A percentile compares a stretch with the other conserved stretches of the same genome.
Conservation (phyloP, 2,113 vertebrate species). For the Spheniscus mendiculus region DNA sequence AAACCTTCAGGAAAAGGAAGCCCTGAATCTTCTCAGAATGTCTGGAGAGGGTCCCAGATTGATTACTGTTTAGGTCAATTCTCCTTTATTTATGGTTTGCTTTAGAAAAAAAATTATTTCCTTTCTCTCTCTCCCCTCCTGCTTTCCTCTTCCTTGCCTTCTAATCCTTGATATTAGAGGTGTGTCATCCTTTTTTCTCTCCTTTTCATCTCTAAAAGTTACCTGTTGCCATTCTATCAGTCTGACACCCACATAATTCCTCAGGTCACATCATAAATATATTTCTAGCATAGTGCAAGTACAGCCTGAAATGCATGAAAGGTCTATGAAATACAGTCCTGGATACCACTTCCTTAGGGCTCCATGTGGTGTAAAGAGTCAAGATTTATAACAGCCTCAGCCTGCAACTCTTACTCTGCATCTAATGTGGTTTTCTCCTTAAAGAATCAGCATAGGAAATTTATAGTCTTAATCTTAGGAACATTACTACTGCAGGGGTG, state of each 20-base stretch:
- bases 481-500: not conserved
- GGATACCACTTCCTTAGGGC: not conserved
- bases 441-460: not conserved
- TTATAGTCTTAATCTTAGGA: not conserved
- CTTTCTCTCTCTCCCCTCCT: not conserved
- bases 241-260: not conserved
- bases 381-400: not conserved
- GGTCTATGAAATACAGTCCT: not conserved
- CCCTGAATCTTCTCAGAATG: not conserved
- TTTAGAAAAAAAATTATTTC: not conserved
- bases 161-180: not conserved
- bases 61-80: not conserved
- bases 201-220: not conserved
- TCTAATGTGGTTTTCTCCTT: not conserved
- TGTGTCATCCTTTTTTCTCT: not conserved
- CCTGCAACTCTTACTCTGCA: not conserved
- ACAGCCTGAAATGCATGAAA: not conserved
- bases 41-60: not conserved
- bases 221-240: not conserved
- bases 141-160: not conserved
- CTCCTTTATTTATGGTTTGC: not conserved
- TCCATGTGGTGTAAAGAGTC: not conserved
- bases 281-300: not conserved
- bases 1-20: not conserved
- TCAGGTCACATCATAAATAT: not conserved